phyloP scores from a whole-genome alignment of 2,888 invertebrate species.

The Drosophila kanekoi region DNA sequence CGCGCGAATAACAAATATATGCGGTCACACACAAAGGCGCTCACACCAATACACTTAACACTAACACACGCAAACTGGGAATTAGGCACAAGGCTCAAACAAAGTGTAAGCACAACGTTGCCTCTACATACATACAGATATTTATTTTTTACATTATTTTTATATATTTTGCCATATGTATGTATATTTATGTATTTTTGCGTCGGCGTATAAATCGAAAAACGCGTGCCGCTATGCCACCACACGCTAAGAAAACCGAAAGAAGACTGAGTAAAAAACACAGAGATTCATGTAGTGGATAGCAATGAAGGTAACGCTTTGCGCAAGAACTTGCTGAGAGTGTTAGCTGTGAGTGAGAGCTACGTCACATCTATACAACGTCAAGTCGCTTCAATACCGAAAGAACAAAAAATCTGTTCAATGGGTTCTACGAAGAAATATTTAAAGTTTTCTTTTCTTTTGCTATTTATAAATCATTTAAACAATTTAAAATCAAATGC shows the following conservation, averaged over 20 bases:
- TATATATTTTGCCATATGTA: constrained; percentile 34
- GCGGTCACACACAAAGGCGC: constrained; percentile 15
- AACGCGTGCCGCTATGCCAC: constrained; percentile 19
- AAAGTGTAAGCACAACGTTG: constrained; percentile 41
- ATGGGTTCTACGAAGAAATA: too few species aligned
- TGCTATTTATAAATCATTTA: not conserved
- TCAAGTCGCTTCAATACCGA: too few species aligned
- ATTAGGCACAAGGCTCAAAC: constrained; percentile 57
- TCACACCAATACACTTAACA: constrained; percentile 36
- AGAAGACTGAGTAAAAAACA: constrained; percentile 52
- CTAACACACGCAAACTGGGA: constrained; percentile 38
- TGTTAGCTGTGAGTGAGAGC: not conserved
- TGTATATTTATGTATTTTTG: constrained; percentile 36
- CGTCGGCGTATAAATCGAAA: constrained; percentile 36
- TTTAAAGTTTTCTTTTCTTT: not conserved
- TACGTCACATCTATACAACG: constrained; percentile 13
- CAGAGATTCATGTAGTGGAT: constrained; percentile 15
- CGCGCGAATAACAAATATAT: constrained; percentile 60
- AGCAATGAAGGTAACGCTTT: constrained; percentile 26
- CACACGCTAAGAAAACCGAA: constrained; percentile 51
- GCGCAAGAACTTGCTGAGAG: constrained; percentile 27
- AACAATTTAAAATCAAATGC: not conserved
- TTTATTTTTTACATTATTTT: constrained; percentile 50
- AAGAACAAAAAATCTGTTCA: too few species aligned
- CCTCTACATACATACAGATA: constrained; percentile 25